Evolutionary conservation across 2,113 vertebrate genomes (phyloP).

Genomic region (Triplophysa rosa): DNA sequence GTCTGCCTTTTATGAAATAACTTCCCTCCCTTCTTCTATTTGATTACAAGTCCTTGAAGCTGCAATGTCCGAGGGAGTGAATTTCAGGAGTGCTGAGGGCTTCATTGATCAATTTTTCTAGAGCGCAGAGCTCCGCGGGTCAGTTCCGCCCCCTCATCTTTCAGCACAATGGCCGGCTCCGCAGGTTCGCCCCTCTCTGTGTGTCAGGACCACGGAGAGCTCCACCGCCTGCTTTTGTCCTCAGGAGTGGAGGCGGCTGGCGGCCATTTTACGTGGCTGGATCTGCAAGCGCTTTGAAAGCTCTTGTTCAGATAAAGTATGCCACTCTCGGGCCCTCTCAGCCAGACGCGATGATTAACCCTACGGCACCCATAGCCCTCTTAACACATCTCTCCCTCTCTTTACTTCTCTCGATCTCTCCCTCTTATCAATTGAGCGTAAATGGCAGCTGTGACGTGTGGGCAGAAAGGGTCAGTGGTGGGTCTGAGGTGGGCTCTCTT

Average conservation of each 20-base stretch:
- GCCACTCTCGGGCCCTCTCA: constrained; percentile 67
- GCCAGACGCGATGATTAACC: constrained; percentile 73
- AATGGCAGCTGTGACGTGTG: constrained; percentile 22
- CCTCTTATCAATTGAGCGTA: constrained; percentile 26
- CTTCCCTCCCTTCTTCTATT: not conserved
- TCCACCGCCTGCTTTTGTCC: constrained; percentile 43
- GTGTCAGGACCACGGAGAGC: constrained; percentile 50
- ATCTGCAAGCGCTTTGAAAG: constrained; percentile 58
- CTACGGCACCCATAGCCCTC: constrained; percentile 55
- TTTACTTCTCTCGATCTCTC: constrained; percentile 37
- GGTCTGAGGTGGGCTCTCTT: constrained; percentile 17
- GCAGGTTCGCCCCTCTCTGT: constrained; percentile 25
- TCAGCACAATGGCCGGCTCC: constrained; percentile 17
- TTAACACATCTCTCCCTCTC: constrained; percentile 45
- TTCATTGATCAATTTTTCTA: constrained; percentile 34
- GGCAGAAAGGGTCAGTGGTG: not conserved
- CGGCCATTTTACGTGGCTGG: constrained; percentile 60
- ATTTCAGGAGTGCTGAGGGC: constrained; percentile 20
- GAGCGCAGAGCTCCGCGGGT: constrained; percentile 7
- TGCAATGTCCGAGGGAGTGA: not conserved
- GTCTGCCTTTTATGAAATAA: not conserved
- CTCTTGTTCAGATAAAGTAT: constrained; percentile 61
- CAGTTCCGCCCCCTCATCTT: constrained; percentile 36
- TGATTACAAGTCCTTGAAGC: constrained; percentile 24
- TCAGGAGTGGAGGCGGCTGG: constrained; percentile 26